Conservation (phyloP, 2,888 invertebrate genomes). For the Idaea straminata region DNA sequence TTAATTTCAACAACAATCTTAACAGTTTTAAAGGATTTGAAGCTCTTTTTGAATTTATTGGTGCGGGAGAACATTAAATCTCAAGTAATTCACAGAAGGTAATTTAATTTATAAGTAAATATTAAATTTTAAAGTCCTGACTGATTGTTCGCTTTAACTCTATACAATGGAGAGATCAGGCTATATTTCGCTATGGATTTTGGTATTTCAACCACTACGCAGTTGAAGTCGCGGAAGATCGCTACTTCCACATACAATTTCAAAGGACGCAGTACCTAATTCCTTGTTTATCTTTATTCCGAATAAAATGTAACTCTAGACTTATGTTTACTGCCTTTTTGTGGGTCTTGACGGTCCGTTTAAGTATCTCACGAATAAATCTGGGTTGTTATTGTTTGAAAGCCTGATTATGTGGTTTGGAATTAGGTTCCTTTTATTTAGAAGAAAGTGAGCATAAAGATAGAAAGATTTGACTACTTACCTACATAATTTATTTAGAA, state of each 20-base stretch:
- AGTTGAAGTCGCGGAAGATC: background rate
- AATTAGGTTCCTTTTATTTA: background rate
- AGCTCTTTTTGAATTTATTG: too few relatives aligned
- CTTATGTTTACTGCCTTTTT: background rate
- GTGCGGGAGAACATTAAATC: too few relatives aligned
- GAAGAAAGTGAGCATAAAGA: background rate
- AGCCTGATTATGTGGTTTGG: slow-evolving; percentile 1
- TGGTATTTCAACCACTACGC: background rate
- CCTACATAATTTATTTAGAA: too few relatives aligned
- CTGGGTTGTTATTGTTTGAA: background rate
- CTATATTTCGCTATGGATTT: too few relatives aligned
- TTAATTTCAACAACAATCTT: too few relatives aligned
- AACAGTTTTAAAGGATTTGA: too few relatives aligned
- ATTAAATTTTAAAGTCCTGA: too few relatives aligned
- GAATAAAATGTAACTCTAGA: background rate
- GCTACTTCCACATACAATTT: background rate
- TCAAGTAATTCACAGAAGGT: too few relatives aligned
- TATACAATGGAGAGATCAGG: too few relatives aligned
- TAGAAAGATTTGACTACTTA: background rate
- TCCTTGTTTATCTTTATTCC: background rate
- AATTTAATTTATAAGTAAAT: too few relatives aligned
- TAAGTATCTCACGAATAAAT: background rate
- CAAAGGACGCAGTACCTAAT: background rate
- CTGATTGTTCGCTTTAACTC: too few relatives aligned
- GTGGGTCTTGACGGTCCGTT: background rate